Conservation (phyloP, 2,113 vertebrate species). For the Cynopterus brachyotis region DNA sequence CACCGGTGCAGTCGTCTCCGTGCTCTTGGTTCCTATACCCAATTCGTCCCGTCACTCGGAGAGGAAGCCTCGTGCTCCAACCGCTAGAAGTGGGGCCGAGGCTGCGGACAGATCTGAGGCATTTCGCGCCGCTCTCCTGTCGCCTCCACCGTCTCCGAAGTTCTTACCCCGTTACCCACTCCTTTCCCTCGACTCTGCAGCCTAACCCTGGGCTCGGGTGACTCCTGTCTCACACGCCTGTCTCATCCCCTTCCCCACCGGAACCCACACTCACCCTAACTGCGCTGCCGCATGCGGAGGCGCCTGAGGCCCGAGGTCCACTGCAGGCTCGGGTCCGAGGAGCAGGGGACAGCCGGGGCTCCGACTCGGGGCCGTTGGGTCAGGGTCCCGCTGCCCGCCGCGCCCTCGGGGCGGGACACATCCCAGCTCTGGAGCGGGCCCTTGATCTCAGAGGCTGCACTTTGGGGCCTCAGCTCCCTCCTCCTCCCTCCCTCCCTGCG, state of each 20-base stretch:
- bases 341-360: background rate
- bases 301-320: slow-evolving; percentile 56
- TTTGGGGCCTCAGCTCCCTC: slow-evolving; percentile 82
- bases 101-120: background rate
- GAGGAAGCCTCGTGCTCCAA: background rate
- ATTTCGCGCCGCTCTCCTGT: background rate
- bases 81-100: background rate
- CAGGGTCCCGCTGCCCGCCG: slow-evolving; percentile 54
- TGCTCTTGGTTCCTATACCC: background rate
- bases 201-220: background rate
- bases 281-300: slow-evolving; percentile 69
- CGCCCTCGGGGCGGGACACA: slow-evolving; percentile 70
- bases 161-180: background rate
- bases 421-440: slow-evolving; percentile 77
- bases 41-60: background rate
- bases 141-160: background rate
- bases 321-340: slow-evolving; percentile 44
- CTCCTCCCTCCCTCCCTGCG: slow-evolving; percentile 71
- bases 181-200: background rate
- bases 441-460: slow-evolving; percentile 84
- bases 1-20: background rate
- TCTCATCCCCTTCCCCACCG: background rate
- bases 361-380: slow-evolving; percentile 33
- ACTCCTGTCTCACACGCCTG: background rate
- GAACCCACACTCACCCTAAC: slow-evolving; percentile 72